Conservation (phyloP, 2,888 invertebrate genomes). For the Lapara coniferarum region DNA sequence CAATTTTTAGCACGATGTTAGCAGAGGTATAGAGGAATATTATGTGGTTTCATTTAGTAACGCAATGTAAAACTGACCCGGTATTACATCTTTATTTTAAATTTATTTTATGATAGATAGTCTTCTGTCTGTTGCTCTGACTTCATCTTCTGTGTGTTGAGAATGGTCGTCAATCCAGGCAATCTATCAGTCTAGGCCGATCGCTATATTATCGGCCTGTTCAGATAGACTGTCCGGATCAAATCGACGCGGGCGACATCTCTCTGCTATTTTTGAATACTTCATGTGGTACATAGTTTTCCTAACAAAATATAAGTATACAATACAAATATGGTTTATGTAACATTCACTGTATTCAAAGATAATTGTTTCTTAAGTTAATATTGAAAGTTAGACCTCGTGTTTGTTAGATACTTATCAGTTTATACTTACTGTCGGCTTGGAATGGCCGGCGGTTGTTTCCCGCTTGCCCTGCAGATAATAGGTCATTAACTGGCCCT, state of each 20-base stretch:
- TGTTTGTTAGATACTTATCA: not conserved
- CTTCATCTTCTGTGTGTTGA: conserved; percentile 9
- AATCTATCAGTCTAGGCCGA: conserved; percentile 65
- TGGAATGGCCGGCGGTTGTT: conserved; percentile 39
- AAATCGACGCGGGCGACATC: conserved; percentile 28
- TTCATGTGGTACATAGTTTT: not conserved
- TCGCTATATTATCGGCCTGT: conserved; percentile 56
- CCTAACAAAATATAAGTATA: too few relatives aligned
- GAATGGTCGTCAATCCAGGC: conserved; percentile 44
- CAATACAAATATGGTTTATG: too few relatives aligned
- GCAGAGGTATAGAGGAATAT: too few relatives aligned
- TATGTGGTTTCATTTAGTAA: too few relatives aligned
- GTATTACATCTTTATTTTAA: too few relatives aligned
- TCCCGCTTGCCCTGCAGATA: conserved; percentile 88
- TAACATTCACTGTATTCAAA: too few relatives aligned
- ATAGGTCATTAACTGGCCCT: conserved; percentile 97
- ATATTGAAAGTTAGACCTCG: too few relatives aligned
- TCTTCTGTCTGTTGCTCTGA: not conserved
- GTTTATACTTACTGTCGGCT: conserved; percentile 48
- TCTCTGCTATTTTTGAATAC: not conserved
- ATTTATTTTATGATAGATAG: not conserved
- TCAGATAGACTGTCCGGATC: conserved; percentile 77
- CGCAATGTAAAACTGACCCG: too few relatives aligned
- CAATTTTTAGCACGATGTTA: too few relatives aligned
- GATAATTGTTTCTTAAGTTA: not conserved